These are phyloP conservation scores for Sarcophaga bullata DNA, from an alignment of 1,140 invertebrate genomes.

Conservation along the genomic window DNA sequence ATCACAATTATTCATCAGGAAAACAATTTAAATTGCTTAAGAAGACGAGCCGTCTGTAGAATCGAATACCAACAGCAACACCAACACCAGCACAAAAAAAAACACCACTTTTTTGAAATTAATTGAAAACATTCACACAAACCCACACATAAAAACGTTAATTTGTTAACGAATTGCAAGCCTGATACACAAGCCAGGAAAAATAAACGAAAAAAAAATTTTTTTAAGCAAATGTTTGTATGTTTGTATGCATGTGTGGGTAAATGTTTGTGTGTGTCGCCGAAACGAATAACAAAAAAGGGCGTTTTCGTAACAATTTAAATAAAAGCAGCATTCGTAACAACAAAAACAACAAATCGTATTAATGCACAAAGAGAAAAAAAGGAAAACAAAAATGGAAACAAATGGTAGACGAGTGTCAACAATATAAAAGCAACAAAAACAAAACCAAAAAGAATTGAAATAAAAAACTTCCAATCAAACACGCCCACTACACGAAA, in stretches of 20 bases:
- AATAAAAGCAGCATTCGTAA: conserved; percentile 4
- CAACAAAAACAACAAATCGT: neutral
- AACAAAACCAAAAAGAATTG: neutral
- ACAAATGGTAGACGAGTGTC: neutral
- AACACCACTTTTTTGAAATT: neutral
- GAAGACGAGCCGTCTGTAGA: conserved; percentile 13
- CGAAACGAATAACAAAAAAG: neutral
- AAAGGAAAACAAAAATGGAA: neutral
- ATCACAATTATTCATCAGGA: conserved; percentile 24
- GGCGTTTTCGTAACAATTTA: conserved; percentile 34
- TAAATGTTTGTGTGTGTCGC: neutral
- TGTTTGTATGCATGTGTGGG: neutral
- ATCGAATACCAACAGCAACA: neutral
- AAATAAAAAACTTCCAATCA: neutral
- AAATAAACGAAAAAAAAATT: too few species aligned
- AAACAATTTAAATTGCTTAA: conserved; percentile 30
- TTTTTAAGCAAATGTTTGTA: neutral
- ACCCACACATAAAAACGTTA: neutral
- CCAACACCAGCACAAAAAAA: neutral
- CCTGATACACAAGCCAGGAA: neutral
- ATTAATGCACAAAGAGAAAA: neutral
- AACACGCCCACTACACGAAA: conserved; percentile 15
- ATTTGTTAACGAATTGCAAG: conserved; percentile 17
- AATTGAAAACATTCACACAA: neutral
- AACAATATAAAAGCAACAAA: neutral